Base-by-base conservation (phyloP, 2,888 invertebrate genomes). In the Neocrepidodera transversa region DNA sequence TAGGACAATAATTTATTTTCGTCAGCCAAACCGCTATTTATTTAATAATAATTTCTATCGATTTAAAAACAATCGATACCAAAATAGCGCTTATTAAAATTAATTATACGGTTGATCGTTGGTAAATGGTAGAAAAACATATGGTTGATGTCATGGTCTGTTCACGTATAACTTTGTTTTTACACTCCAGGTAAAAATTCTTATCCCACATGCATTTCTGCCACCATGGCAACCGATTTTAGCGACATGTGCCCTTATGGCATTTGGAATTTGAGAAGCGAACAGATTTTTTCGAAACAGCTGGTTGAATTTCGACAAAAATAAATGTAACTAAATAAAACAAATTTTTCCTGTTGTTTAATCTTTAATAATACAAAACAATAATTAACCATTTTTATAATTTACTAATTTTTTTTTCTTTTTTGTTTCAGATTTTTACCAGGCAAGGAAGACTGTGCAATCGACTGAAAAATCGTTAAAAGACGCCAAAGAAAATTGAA, bases 351-450 rank as follows among this genome's bases (percentile, higher is more conserved):
- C n/a, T n/a, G n/a, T n/a, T n/a, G n/a, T n/a, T n/a, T n/a, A n/a
- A n/a, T n/a, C n/a, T n/a, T n/a, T n/a, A n/a, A n/a, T n/a, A n/a
- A n/a, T n/a, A n/a, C n/a, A n/a, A n/a, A n/a, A n/a, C n/a, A n/a
- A n/a, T n/a, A n/a, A n/a, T n/a, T n/a, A n/a, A n/a, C n/a, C n/a
- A n/a, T n/a, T n/a, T n/a, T n/a, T n/a, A n/a, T n/a, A n/a, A n/a
- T n/a, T n/a, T n/a, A n/a, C n/a, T n/a, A n/a, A n/a, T n/a, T n/a
- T 10, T 30, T 42, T 30, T n/a, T 58, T 52, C 51, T 76, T 67
- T 72, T 72, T 71, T 68, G 70, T 82, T 81, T 60, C 83, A 83
- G 83, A 83, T 81, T 83, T 83, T 64, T 83, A 83, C 82, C 82
- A 82, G 13, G 73, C 81, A 62, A 76, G 82, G 69, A 83, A 83